Evolutionary conservation across 2,888 invertebrate genomes (phyloP), one percentile per base, ranked within the genome.

Genomic region (Saturnia japonica): DNA sequence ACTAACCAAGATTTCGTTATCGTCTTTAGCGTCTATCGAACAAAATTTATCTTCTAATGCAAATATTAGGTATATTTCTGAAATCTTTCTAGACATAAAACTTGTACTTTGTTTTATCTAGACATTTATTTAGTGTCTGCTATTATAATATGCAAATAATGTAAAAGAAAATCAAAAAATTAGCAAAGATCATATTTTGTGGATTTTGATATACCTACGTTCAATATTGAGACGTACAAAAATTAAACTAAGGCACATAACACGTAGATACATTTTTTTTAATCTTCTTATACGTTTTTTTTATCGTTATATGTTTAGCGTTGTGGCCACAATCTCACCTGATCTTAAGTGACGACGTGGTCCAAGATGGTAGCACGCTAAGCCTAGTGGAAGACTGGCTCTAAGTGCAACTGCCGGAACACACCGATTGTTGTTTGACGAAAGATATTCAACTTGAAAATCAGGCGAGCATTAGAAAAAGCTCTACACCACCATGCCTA

Each of bases 1-100:
- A 71, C 64, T 64, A 68, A 68, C 68, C 68, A 40, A 64, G 62
- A 71, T 68, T 25, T 57, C 22, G 25, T 25, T 57, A 25, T 57
- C 57, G 25, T 57, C 25, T 57, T 57, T 14, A 8, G 25, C 25
- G 57, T 57, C 57, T 57, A 57, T 57, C 6, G 14, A 14, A 60
- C 57, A 6, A 25, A 57, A 25, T 60, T 60, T 60, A 60, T 60
- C 57, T 14, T 60, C 14, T 12, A 60, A 60, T 60, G 57, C 25
- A 14, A 60, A 60, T 28, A 60, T 60, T 60, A 60, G 28, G 6
- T 6, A 51, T n/a, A n/a, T n/a, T n/a, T 51, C 14, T 14, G 47
- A 51, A 51, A 51, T 7, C 19, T 51, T 19, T 51, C 19, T 51
- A 51, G 7, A 51, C 19, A 51, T 19, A 51, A 51, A 16, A 51